Percentiles rank a stretch among this genome's conserved stretches.
These are phyloP conservation scores for Drosophila sucinea DNA, from an alignment of 1,140 invertebrate species.

Conservation along the genomic window DNA sequence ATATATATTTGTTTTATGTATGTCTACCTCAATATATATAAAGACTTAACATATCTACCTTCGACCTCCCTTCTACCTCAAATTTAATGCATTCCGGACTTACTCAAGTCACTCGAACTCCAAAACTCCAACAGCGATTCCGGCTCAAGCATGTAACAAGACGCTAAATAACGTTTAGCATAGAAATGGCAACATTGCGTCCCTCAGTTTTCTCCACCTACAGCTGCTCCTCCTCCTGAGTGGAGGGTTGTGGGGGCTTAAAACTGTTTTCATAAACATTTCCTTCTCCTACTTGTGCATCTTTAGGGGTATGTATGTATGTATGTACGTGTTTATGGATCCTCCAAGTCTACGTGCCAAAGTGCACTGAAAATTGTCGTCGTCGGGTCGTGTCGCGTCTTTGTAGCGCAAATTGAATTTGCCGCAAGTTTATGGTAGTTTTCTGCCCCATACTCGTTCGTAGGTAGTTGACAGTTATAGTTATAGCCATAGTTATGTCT, in stretches of 20 bases:
- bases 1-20: no score
- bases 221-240: not conserved
- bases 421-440: conserved; percentile 39
- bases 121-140: no score
- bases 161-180: conserved; percentile 74
- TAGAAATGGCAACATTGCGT: conserved; percentile 60
- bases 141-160: conserved; percentile 49
- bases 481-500: conserved; percentile 16
- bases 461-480: conserved; percentile 37
- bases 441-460: not conserved
- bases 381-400: conserved; percentile 39
- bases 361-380: conserved; percentile 58
- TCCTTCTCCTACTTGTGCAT: conserved; percentile 26
- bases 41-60: no score
- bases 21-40: no score
- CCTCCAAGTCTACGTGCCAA: conserved; percentile 57
- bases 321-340: conserved; percentile 25
- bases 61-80: no score
- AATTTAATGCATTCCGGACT: not conserved
- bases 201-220: not conserved
- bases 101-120: not conserved
- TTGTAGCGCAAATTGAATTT: conserved; percentile 66
- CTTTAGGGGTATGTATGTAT: conserved; percentile 19
- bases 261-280: conserved; percentile 76
- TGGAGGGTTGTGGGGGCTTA: conserved; percentile 18